Percentiles rank a stretch among this genome's conserved stretches.
Conservation (phyloP, 1,140 invertebrate species). For the Drosophila kurseongensis region DNA sequence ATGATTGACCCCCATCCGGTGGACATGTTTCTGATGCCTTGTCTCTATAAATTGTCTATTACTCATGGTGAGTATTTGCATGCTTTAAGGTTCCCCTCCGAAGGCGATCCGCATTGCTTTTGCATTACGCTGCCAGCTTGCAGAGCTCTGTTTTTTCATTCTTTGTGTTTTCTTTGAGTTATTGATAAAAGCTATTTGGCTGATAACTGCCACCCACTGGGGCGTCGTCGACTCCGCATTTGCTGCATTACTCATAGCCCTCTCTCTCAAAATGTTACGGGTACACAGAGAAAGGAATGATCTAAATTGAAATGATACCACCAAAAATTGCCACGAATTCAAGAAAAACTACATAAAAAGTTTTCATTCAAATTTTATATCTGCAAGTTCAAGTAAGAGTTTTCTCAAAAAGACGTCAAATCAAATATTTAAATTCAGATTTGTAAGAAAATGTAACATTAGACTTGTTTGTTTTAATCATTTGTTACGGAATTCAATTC, state of each 20-base stretch:
- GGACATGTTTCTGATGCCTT: background rate
- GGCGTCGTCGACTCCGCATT: background rate
- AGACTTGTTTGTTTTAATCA: too few relatives aligned
- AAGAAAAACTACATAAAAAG: background rate
- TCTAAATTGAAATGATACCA: too few relatives aligned
- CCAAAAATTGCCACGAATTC: background rate
- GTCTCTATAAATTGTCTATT: conserved; percentile 26
- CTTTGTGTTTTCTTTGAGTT: background rate
- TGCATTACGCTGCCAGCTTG: conserved; percentile 20
- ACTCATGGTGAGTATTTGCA: conserved; percentile 33
- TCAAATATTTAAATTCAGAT: too few relatives aligned
- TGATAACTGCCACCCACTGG: conserved; percentile 31
- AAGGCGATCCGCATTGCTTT: conserved; percentile 37
- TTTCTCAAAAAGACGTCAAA: too few relatives aligned
- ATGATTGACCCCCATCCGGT: background rate
- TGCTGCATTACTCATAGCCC: conserved; percentile 7
- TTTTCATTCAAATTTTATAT: too few relatives aligned
- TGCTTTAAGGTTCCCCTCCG: conserved; percentile 27
- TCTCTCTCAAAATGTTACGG: background rate
- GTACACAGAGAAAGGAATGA: background rate
- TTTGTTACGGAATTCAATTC: too few relatives aligned
- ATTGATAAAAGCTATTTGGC: conserved; percentile 1
- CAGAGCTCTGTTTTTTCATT: background rate
- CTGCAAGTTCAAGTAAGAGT: too few relatives aligned
- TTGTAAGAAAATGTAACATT: too few relatives aligned